Evolutionary conservation across 2,797 vertebrate species (phyloP).

Genomic region (Urocyon cinereoargenteus): DNA sequence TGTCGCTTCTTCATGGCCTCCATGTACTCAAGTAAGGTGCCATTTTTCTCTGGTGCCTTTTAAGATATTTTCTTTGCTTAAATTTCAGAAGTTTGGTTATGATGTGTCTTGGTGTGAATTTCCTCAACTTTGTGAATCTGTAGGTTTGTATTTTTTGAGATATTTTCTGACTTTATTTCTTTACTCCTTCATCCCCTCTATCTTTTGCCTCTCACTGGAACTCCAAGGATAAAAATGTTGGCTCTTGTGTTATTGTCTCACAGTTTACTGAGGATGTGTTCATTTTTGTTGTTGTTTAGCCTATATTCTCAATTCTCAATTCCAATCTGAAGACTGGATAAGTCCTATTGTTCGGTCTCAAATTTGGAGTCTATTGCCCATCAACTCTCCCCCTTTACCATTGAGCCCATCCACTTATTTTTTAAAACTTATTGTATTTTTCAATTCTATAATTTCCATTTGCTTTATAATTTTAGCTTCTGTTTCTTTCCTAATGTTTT

Average conservation of each 20-base stretch:
- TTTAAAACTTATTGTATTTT: neutral
- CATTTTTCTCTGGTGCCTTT: neutral
- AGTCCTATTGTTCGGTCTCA: neutral
- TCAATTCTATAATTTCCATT: neutral
- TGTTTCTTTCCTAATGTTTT: neutral
- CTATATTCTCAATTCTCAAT: neutral
- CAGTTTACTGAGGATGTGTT: neutral
- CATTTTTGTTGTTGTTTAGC: neutral
- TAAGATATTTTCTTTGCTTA: neutral
- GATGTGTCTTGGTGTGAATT: neutral
- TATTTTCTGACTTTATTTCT: neutral
- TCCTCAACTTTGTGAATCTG: neutral
- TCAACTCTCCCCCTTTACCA: neutral
- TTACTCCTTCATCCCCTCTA: neutral
- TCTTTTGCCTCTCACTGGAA: neutral
- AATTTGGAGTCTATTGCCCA: neutral
- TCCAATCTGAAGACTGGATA: no score
- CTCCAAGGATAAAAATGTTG: neutral
- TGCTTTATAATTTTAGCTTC: neutral
- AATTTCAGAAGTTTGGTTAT: neutral
- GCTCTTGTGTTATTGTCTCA: neutral
- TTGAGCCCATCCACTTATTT: neutral
- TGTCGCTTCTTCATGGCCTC: neutral
- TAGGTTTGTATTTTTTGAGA: conserved; percentile 1
- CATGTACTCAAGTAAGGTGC: neutral